Evolutionary conservation across 2,797 vertebrate species (phyloP).

Genomic region (Coreius guichenoti): DNA sequence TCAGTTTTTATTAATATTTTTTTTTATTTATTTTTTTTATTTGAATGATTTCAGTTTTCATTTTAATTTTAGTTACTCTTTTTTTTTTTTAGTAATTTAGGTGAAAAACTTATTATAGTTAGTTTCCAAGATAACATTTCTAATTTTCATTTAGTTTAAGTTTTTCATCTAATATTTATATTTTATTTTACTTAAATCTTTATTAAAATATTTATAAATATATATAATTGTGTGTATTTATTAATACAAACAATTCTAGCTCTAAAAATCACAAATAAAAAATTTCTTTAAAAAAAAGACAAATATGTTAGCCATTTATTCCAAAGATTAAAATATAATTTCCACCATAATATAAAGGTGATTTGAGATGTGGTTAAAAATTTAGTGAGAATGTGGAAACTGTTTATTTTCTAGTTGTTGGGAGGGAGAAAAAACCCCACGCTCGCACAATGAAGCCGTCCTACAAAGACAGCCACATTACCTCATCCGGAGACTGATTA

Average conservation of each 20-base stretch:
- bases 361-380: background rate
- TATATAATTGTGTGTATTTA: background rate
- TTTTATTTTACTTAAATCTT: background rate
- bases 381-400: background rate
- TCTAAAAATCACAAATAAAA: background rate
- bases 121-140: background rate
- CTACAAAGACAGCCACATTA: constrained; percentile 62
- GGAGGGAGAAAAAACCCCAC: background rate
- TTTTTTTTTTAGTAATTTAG: background rate
- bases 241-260: background rate
- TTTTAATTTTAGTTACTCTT: background rate
- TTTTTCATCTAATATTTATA: too few relatives aligned
- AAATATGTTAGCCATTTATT: background rate
- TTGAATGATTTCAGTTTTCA: background rate
- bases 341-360: background rate
- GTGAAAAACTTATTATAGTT: too few relatives aligned
- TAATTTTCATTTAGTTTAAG: background rate
- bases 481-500: constrained; percentile 75
- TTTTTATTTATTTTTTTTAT: background rate
- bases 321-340: background rate
- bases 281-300: too few relatives aligned
- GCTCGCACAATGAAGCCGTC: constrained; percentile 2
- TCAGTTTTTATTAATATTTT: background rate
- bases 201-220: background rate
- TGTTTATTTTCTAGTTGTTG: background rate